phyloP scores from a whole-genome alignment of 2,797 vertebrate species.

The Loris lydekkerianus region DNA sequence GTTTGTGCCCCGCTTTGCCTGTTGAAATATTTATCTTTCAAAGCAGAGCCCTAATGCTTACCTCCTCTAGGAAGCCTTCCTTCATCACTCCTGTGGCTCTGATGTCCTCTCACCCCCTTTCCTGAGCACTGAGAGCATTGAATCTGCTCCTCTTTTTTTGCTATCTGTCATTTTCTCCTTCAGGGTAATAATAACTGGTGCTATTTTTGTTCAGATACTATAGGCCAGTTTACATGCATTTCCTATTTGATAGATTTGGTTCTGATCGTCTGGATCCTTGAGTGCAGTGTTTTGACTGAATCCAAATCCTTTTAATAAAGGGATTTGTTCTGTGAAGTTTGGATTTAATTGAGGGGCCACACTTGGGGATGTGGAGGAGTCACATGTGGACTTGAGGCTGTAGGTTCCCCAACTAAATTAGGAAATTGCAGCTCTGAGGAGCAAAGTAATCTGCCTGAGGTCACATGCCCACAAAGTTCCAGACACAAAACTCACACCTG shows the following conservation, averaged over 20 bases:
- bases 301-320: no score
- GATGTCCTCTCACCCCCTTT: neutral
- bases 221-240: neutral
- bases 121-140: slow-evolving; percentile 31
- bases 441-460: neutral
- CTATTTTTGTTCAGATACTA: slow-evolving; percentile 32
- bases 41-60: neutral
- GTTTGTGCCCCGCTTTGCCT: neutral
- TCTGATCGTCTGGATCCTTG: neutral
- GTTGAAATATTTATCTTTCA: neutral
- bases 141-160: neutral
- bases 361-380: neutral
- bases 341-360: neutral
- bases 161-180: neutral
- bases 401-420: neutral
- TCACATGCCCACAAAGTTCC: neutral
- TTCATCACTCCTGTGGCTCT: neutral
- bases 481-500: neutral
- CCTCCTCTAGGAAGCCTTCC: slow-evolving; percentile 50
- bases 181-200: neutral
- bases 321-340: no score
- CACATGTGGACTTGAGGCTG: neutral
- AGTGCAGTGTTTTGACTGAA: neutral
- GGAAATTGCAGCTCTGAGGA: neutral
- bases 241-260: neutral